These are phyloP conservation scores for Falco columbarius DNA, from an alignment of 2,797 vertebrate species.

Conservation along the genomic window DNA sequence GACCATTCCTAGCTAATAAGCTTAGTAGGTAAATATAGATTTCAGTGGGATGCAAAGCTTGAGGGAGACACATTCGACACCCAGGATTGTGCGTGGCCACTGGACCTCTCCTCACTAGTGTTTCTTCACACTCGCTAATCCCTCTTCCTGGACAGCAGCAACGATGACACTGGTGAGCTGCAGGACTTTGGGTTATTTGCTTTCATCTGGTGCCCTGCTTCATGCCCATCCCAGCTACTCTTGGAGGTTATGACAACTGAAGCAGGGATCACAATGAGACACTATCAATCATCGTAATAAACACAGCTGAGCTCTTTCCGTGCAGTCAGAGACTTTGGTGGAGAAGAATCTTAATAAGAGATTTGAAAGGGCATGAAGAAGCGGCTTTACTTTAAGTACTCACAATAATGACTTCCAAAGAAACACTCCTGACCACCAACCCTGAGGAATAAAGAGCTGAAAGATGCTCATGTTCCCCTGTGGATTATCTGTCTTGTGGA, in stretches of 20 bases:
- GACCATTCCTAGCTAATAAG: background rate
- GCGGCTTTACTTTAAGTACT: background rate
- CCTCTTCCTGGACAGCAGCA: constrained; percentile 44
- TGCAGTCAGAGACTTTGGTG: background rate
- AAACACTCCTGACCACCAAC: background rate
- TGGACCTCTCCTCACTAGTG: background rate
- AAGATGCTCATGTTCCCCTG: background rate
- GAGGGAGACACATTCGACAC: constrained; percentile 14
- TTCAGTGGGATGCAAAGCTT: constrained; percentile 23
- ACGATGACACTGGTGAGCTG: background rate
- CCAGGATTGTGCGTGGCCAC: background rate
- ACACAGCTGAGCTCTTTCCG: constrained; percentile 19
- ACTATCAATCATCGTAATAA: constrained; percentile 1
- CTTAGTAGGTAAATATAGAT: constrained; percentile 56
- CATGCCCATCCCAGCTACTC: background rate
- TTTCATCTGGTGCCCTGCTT: background rate
- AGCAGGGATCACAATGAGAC: background rate
- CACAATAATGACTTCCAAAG: background rate
- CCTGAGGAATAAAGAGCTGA: background rate
- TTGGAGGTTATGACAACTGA: background rate
- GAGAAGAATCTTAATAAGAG: background rate
- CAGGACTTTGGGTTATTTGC: background rate
- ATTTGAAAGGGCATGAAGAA: background rate
- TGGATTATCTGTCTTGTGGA: background rate
- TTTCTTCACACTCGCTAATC: constrained; percentile 37